These are phyloP conservation scores for Uropetala carovei DNA, from an alignment of 2,888 invertebrate species.

Conservation along the genomic window DNA sequence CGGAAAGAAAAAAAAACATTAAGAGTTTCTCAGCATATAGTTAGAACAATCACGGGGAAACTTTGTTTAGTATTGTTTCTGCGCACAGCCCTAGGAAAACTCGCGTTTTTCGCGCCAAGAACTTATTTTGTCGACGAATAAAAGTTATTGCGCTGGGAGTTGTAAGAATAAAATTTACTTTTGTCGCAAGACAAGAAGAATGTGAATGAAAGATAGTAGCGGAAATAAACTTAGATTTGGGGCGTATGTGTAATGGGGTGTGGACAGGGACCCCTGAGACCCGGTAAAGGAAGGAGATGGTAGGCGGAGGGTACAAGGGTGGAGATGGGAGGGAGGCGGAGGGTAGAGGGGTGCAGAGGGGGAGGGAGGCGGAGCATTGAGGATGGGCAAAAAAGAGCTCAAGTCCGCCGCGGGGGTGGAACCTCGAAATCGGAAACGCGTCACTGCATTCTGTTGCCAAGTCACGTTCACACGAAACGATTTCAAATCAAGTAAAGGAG, in stretches of 20 bases:
- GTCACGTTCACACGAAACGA: slow-evolving; percentile 58
- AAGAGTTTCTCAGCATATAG: too few relatives aligned
- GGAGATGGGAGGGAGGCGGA: background rate
- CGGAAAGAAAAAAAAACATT: too few relatives aligned
- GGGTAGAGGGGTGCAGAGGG: background rate
- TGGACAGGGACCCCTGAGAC: background rate
- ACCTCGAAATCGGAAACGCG: background rate
- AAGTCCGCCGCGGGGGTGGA: background rate
- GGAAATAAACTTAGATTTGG: background rate
- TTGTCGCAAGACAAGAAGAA: too few relatives aligned
- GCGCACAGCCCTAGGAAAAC: too few relatives aligned
- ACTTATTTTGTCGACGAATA: too few relatives aligned
- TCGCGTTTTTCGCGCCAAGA: too few relatives aligned
- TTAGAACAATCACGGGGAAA: too few relatives aligned
- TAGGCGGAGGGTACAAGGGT: background rate
- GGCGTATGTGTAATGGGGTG: background rate
- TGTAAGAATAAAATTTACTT: too few relatives aligned
- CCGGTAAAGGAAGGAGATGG: background rate
- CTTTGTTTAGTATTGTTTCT: too few relatives aligned
- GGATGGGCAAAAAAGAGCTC: background rate
- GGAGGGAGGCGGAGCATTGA: background rate
- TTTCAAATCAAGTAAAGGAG: slow-evolving; percentile 52
- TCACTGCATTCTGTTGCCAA: slow-evolving; percentile 60
- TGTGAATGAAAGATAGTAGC: too few relatives aligned
- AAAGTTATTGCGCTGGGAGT: too few relatives aligned